Percentiles rank a stretch among this genome's conserved stretches.
These are phyloP conservation scores for Charanyca ferruginea DNA, from an alignment of 2,888 invertebrate genomes.

Conservation along the genomic window DNA sequence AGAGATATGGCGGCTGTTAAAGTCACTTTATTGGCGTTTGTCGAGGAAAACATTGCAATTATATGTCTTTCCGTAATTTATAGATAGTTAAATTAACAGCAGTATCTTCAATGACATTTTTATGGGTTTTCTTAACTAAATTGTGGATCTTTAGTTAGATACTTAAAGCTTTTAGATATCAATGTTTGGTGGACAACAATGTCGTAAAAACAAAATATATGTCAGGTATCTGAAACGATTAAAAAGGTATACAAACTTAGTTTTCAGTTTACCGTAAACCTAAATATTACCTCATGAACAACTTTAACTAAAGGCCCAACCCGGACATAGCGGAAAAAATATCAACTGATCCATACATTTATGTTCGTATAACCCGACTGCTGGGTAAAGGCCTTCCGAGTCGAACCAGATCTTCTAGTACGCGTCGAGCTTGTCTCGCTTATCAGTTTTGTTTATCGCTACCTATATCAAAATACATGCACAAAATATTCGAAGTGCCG, in stretches of 20 bases:
- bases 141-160: conserved; percentile 6
- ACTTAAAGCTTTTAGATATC: background rate
- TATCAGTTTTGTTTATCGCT: too few species aligned
- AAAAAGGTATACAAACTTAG: background rate
- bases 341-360: too few species aligned
- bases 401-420: too few species aligned
- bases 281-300: too few species aligned
- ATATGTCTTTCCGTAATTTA: conserved; percentile 23
- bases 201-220: too few species aligned
- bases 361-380: too few species aligned
- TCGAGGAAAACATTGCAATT: conserved; percentile 41
- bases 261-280: too few species aligned
- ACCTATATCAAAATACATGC: too few species aligned
- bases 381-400: too few species aligned
- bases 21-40: conserved; percentile 38
- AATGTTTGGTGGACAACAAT: background rate
- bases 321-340: too few species aligned
- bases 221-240: background rate
- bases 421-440: too few species aligned
- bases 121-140: conserved; percentile 23
- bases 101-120: conserved; percentile 13
- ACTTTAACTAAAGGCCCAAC: too few species aligned
- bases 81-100: conserved; percentile 21
- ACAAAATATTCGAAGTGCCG: background rate
- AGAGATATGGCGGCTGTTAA: conserved; percentile 40